A percentile compares a stretch with the other conserved stretches of the same genome.
phyloP scores from a whole-genome alignment of 1,140 invertebrate genomes.

The Mizuhopecten yessoensis region DNA sequence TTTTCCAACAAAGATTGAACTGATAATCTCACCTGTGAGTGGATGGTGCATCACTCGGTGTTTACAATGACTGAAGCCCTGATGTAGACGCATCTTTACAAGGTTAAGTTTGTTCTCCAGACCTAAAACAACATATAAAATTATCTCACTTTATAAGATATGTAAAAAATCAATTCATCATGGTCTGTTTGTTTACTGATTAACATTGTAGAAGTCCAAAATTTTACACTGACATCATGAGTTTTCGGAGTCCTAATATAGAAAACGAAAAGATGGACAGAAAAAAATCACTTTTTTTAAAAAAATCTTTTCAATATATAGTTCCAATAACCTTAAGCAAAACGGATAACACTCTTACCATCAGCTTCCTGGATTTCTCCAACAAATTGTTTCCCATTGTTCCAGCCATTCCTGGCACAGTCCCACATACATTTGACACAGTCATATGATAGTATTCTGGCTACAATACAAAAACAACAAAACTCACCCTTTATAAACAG shows the following conservation, averaged over 20 bases:
- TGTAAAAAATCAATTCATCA: too few species aligned
- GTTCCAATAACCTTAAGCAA: too few species aligned
- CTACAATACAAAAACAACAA: constrained; percentile 5
- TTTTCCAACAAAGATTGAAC: too few species aligned
- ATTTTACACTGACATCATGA: too few species aligned
- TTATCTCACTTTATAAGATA: too few species aligned
- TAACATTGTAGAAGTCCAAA: too few species aligned
- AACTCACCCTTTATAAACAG: background rate
- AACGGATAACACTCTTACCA: too few species aligned
- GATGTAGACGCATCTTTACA: background rate
- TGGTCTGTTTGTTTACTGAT: too few species aligned
- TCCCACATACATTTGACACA: background rate
- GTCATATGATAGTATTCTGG: constrained; percentile 9
- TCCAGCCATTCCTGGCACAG: constrained; percentile 8
- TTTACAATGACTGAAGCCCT: constrained; percentile 25
- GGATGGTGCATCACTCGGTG: background rate
- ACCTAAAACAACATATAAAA: background rate
- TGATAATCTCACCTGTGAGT: background rate
- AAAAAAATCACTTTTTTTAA: too few species aligned
- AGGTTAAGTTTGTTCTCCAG: background rate
- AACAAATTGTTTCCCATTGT: background rate
- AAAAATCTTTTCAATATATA: too few species aligned
- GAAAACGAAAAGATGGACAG: too few species aligned
- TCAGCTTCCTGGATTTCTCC: background rate
- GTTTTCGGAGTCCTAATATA: too few species aligned